A percentile compares a stretch with the other conserved stretches of the same genome.
Conservation (phyloP, 2,797 vertebrate genomes). For the Trachops cirrhosus region DNA sequence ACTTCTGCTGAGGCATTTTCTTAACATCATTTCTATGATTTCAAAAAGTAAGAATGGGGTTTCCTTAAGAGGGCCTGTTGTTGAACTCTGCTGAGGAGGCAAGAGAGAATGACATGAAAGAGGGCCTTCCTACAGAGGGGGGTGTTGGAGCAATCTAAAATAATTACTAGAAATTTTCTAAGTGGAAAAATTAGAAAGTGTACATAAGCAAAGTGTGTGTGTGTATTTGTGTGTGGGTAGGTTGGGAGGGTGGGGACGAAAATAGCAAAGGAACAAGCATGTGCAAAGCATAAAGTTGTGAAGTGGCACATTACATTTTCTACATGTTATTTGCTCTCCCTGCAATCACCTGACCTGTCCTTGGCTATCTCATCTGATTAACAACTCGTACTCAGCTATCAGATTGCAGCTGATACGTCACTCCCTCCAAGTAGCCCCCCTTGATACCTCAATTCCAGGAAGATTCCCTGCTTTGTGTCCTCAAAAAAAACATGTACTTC, state of each 20-base stretch:
- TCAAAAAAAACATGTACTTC: neutral
- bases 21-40: neutral
- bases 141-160: neutral
- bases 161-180: neutral
- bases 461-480: neutral
- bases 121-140: neutral
- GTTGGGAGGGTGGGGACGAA: neutral
- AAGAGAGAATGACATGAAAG: accelerated
- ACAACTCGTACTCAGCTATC: neutral
- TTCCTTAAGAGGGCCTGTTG: neutral
- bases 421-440: neutral
- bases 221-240: neutral
- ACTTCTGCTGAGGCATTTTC: neutral
- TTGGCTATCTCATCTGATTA: neutral
- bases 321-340: neutral
- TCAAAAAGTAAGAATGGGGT: neutral
- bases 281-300: neutral
- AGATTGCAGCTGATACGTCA: neutral
- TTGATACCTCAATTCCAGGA: neutral
- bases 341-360: neutral
- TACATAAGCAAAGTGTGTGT: neutral
- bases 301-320: neutral
- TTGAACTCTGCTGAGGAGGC: neutral
- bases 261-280: neutral
- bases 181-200: neutral